phyloP scores from a whole-genome alignment of 2,113 vertebrate genomes.

The Dolichallabes microphthalmus region DNA sequence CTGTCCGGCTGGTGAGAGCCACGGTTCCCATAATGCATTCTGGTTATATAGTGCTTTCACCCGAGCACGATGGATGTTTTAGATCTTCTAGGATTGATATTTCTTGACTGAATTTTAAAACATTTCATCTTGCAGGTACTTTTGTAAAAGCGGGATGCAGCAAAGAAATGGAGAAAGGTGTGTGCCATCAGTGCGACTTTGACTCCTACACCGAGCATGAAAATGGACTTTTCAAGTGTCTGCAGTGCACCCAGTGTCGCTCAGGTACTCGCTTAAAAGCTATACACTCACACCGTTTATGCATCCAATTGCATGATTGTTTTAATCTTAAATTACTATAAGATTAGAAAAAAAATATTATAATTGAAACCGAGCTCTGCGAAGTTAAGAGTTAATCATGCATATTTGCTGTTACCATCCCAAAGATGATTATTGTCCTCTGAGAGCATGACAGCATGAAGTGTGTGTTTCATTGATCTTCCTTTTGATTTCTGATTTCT shows the following conservation, averaged over 20 bases:
- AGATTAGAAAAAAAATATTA: not conserved
- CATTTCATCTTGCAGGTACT: slow-evolving; percentile 56
- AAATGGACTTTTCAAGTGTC: slow-evolving; percentile 57
- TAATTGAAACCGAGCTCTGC: not conserved
- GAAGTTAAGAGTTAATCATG: not conserved
- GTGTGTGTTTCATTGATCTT: not conserved
- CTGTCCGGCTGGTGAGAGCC: slow-evolving; percentile 67
- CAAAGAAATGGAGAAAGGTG: not conserved
- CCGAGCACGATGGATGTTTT: not conserved
- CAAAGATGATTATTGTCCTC: not conserved
- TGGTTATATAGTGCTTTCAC: not conserved
- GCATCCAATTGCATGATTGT: not conserved
- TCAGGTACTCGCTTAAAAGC: slow-evolving; percentile 56
- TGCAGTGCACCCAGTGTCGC: slow-evolving; percentile 63
- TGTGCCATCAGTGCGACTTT: slow-evolving; percentile 60
- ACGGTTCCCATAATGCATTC: not conserved
- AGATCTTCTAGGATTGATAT: not conserved
- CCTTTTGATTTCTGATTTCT: not conserved
- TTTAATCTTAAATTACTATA: not conserved
- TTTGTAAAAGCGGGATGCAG: slow-evolving; percentile 54
- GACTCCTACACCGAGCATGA: slow-evolving; percentile 56
- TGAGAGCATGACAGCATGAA: not conserved
- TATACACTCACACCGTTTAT: not conserved
- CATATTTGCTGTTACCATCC: not conserved
- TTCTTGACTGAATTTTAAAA: not conserved